Percentiles rank a stretch among this genome's conserved stretches.
phyloP scores from a whole-genome alignment of 2,113 vertebrate species.

The Grallaria varia region DNA sequence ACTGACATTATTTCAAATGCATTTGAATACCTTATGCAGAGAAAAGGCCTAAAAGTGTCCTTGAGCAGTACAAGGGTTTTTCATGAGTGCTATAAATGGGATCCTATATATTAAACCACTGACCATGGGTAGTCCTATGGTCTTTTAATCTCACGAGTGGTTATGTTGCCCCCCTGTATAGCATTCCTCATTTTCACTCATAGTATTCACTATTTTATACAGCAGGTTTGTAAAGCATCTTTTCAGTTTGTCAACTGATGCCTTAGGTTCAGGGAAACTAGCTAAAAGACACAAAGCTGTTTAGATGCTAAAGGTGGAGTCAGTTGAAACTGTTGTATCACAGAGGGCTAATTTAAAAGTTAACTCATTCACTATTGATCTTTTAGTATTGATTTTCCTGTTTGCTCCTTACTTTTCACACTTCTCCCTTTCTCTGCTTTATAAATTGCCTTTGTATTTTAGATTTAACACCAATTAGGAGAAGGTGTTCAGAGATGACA shows the following conservation, averaged over 20 bases:
- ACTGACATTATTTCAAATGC: slow-evolving; percentile 42
- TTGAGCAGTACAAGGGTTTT: slow-evolving; percentile 36
- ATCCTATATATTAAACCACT: not conserved
- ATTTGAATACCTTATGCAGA: slow-evolving; percentile 35
- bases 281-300: not conserved
- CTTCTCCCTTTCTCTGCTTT: not conserved
- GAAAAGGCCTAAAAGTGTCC: slow-evolving; percentile 25
- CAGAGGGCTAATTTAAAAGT: slow-evolving; percentile 49
- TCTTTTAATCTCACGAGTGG: not conserved
- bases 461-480: slow-evolving; percentile 49
- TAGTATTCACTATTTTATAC: not conserved
- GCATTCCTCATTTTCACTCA: not conserved
- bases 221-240: not conserved
- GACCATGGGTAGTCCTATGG: not conserved
- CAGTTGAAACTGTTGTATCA: not conserved
- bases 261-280: not conserved
- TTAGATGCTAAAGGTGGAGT: slow-evolving; percentile 18
- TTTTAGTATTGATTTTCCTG: slow-evolving; percentile 4
- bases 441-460: slow-evolving; percentile 17
- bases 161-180: not conserved
- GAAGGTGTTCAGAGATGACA: slow-evolving; percentile 18
- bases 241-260: not conserved
- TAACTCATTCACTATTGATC: slow-evolving; percentile 1
- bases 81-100: not conserved
- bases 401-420: slow-evolving; percentile 15